Evolutionary conservation across 2,797 vertebrate genomes (phyloP), one percentile per base, ranked within the genome.

Genomic region (Falco cherrug): DNA sequence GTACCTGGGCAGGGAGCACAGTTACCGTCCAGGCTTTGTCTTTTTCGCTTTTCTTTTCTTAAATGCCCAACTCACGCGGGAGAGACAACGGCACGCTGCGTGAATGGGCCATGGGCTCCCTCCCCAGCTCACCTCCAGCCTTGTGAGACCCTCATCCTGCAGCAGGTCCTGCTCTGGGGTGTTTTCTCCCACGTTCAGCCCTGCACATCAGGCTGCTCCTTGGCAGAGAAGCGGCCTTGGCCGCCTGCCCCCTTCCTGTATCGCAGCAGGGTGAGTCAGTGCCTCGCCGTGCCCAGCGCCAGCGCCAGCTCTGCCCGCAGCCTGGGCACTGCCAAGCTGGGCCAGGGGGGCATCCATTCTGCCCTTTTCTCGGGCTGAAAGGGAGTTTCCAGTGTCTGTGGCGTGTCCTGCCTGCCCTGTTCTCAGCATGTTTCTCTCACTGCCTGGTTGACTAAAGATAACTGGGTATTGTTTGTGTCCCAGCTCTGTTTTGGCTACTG

Each of bases 261-360:
- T 94, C 90, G 61, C 94, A 71, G 82, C 89, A 47, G 88, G 84
- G 93, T 95, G 93, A 95, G 94, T 94, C 94, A 93, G 94, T 88
- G 91, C 88, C 89, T 83, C 53, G 11, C 56, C 2, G 75, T 87
- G 79, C 88, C 94, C 95, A 86, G 87, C 28, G 53, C 92, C 94
- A 89, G 78, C 84, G 37, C 37, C 37, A 37, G 37, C 37, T 70
- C 92, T 57, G 82, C 71, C 77, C 7, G 8, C 65, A 86, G 76
- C 76, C 85, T 19, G 83, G 48, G 21, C 78, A 28, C 78, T 25
- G 78, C 82, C 31, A 25, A 59, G 67, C 65, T 1, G 2, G 69
- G 75, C n/a, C 0, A 1, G n/a, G 92, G 61, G 71, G 43, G 41
- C 51, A 69, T 12, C 76, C 70, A 53, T 80, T 65, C 64, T 51